Evolutionary conservation across 2,113 vertebrate species (phyloP), one percentile per base, ranked within the genome.

Genomic region (Chrysochloris asiatica): DNA sequence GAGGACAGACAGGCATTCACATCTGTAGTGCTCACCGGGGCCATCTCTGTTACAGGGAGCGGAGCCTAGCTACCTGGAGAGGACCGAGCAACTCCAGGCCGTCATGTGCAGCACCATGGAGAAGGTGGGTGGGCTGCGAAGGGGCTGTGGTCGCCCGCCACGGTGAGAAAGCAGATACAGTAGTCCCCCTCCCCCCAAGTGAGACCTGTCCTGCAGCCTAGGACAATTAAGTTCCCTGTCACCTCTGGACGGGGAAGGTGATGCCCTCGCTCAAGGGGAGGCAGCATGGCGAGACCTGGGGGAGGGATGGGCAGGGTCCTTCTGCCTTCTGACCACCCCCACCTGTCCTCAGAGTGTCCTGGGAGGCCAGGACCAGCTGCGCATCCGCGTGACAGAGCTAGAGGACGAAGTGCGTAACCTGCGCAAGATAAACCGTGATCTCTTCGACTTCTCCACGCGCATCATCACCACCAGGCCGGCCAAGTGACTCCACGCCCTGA

Each of bases 371-470:
- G 99, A 99, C 90, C 99, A 99, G 94, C 98, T 99, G 63, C 98
- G 98, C 22, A 98, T 98, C 43, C 98, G 99, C 0, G 98, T 99
- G 50, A 97, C 98, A 0, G 99, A 99, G 95, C 97, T 99, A 77
- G 99, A 99, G 86, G 99, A 99, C 30, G 99, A 99, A 95, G 98
- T 99, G 91, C 98, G 98, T 88, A 99, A 98, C 65, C 97, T 99
- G 94, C 98, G 99, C 89, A 99, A 99, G 88, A 98, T 99, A 97
- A 99, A 99, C 98, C 99, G 99, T 75, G 98, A 99, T 96, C 97
- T 99, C 59, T 99, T 98, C 0, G 99, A 99, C 94, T 99, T 99
- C 96, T 99, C 99, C 4, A 98, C 98, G 6, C 98, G 98, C 93
- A 98, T 99, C 90, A 98, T 99, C 90, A 99, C 98, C 7, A 98